phyloP scores from a whole-genome alignment of 1,140 invertebrate genomes.

The Meteorus sp. region DNA sequence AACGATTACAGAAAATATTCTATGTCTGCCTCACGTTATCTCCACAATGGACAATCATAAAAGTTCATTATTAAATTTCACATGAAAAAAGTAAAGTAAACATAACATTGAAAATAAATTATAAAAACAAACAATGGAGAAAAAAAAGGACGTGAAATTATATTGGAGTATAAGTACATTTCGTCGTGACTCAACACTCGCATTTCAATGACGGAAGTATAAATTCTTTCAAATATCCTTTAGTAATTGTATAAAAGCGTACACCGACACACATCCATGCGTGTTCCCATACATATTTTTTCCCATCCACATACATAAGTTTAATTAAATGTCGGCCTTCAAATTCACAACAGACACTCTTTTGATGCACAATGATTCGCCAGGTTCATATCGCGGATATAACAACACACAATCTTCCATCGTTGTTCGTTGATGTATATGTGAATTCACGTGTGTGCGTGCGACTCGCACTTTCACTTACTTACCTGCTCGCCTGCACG shows the following conservation, averaged over 20 bases:
- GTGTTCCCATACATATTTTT: no score
- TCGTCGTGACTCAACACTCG: background rate
- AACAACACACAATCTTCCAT: no score
- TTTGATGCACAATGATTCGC: background rate
- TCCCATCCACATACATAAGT: no score
- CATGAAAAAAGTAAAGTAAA: no score
- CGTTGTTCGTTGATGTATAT: background rate
- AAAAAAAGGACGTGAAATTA: background rate
- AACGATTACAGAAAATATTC: no score
- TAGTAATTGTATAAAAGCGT: conserved; percentile 5
- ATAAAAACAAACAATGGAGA: background rate
- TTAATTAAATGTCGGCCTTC: no score
- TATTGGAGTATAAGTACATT: background rate
- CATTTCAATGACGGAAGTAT: conserved; percentile 14
- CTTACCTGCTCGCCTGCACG: conserved; percentile 31
- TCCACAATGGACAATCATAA: no score
- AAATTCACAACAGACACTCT: background rate
- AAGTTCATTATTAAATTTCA: background rate
- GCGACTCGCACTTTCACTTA: conserved; percentile 49
- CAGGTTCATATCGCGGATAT: background rate
- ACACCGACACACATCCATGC: background rate
- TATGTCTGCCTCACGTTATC: no score
- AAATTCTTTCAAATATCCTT: background rate
- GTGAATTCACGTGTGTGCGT: conserved; percentile 16
- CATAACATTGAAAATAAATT: background rate